Evolutionary conservation across 2,888 invertebrate species (phyloP).

Genomic region (Rhamphomyia laevipes): DNA sequence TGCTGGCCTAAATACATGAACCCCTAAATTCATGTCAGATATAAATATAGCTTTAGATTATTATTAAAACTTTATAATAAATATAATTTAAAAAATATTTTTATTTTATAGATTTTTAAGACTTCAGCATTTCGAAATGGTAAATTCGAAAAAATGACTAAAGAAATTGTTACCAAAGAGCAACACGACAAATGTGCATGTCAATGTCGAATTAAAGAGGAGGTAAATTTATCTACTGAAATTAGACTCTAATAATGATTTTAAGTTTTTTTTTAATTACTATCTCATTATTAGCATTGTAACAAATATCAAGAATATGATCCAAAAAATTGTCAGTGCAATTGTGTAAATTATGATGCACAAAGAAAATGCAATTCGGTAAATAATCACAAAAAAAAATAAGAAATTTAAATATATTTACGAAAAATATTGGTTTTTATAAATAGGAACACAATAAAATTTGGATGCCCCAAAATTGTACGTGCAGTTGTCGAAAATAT

Average conservation of each 20-base stretch:
- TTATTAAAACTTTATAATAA: too few relatives aligned
- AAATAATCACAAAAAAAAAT: conserved; percentile 10
- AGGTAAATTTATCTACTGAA: conserved; percentile 19
- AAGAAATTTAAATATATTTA: not conserved
- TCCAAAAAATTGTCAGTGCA: conserved; percentile 46
- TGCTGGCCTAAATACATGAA: too few relatives aligned
- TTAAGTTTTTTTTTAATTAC: not conserved
- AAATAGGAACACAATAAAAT: conserved; percentile 39
- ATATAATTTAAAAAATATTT: not conserved
- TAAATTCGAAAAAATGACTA: conserved; percentile 27
- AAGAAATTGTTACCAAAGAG: conserved; percentile 43
- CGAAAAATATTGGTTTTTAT: not conserved
- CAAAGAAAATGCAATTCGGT: conserved; percentile 42
- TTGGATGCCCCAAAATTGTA: conserved; percentile 50
- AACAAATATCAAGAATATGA: conserved; percentile 46
- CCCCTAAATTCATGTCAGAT: too few relatives aligned
- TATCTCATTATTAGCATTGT: conserved; percentile 38
- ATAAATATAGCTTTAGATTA: too few relatives aligned
- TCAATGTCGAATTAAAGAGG: conserved; percentile 44
- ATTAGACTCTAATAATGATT: not conserved
- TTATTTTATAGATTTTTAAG: not conserved
- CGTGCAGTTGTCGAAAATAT: conserved; percentile 45
- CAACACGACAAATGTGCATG: conserved; percentile 51
- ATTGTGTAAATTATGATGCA: conserved; percentile 49
- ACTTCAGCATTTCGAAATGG: conserved; percentile 16